Evolutionary conservation across 2,888 invertebrate species (phyloP).

Genomic region (Pantelozetes paolii): DNA sequence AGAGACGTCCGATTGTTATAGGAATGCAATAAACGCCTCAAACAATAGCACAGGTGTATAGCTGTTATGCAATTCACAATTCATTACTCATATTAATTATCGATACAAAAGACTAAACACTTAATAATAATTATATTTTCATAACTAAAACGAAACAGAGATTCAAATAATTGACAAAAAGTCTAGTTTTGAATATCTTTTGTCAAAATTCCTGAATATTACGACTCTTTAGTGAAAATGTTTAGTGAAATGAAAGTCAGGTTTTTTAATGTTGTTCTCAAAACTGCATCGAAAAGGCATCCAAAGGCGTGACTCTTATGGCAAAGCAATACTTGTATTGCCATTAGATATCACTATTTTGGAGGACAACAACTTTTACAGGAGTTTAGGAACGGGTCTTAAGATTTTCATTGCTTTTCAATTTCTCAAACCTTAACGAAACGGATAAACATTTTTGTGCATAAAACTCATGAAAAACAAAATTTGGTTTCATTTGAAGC

Average conservation of each 20-base stretch:
- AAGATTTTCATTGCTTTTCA: neutral
- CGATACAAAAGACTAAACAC: neutral
- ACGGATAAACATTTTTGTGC: neutral
- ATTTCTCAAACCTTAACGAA: neutral
- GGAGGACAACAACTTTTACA: slow-evolving; percentile 24
- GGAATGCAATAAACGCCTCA: too few species aligned
- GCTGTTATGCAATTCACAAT: too few species aligned
- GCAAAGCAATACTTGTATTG: neutral
- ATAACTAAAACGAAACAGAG: too few species aligned
- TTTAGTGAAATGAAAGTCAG: neutral
- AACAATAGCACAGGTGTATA: too few species aligned
- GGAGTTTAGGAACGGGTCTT: neutral
- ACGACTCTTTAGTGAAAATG: neutral
- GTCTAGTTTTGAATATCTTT: neutral
- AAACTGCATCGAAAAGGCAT: slow-evolving; percentile 18
- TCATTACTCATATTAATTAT: neutral
- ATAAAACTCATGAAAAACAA: too few species aligned
- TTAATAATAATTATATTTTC: neutral
- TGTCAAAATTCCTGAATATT: neutral
- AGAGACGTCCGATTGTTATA: too few species aligned
- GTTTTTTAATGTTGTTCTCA: neutral
- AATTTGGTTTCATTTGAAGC: too few species aligned
- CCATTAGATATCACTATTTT: slow-evolving; percentile 24
- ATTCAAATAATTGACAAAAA: too few species aligned
- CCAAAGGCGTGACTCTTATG: slow-evolving; percentile 20